These are phyloP conservation scores for Sylvilagus bachmani DNA, from an alignment of 2,113 vertebrate genomes.

Conservation along the genomic window DNA sequence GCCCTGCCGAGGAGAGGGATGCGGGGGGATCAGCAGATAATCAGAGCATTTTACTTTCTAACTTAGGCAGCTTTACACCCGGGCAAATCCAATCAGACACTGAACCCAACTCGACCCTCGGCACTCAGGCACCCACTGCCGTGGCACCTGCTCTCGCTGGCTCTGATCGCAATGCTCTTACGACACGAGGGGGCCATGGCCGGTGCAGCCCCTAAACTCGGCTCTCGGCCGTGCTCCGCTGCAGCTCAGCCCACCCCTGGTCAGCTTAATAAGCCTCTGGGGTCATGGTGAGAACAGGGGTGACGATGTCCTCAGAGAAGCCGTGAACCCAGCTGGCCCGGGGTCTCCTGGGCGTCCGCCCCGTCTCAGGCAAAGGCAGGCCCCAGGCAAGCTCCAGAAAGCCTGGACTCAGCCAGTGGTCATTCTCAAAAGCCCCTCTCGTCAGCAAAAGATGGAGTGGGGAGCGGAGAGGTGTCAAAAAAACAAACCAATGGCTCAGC, in stretches of 20 bases:
- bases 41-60: neutral
- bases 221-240: neutral
- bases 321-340: neutral
- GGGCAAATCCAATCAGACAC: neutral
- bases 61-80: neutral
- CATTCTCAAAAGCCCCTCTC: neutral
- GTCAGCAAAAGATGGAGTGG: neutral
- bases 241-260: neutral
- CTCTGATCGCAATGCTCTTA: neutral
- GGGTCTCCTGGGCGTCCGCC: neutral
- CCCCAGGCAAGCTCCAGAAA: neutral
- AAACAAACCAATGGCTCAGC: neutral
- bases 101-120: neutral
- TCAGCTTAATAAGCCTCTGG: neutral
- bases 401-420: neutral
- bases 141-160: neutral
- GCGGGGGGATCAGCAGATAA: neutral
- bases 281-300: neutral
- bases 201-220: rapidly evolving
- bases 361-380: neutral
- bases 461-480: neutral
- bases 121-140: too few species aligned
- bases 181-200: neutral
- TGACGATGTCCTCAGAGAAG: neutral
- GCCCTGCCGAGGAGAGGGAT: neutral